These are phyloP conservation scores for Gopherus evgoodei DNA, from an alignment of 2,113 vertebrate genomes.

Conservation along the genomic window DNA sequence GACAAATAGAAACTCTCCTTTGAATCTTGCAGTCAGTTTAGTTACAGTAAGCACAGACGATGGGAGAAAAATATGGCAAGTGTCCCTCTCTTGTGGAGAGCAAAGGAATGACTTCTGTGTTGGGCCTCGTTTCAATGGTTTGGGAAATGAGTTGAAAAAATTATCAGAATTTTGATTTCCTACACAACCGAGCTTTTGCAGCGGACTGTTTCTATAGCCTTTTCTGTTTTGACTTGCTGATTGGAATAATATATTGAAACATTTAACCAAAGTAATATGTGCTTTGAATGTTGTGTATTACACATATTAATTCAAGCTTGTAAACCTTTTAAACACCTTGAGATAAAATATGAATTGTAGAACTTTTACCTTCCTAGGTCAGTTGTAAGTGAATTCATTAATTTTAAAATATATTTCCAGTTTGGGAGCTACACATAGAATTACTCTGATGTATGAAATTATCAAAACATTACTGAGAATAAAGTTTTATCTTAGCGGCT, in stretches of 20 bases:
- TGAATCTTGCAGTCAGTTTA: conserved; percentile 42
- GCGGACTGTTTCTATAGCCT: conserved; percentile 24
- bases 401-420: conserved; percentile 54
- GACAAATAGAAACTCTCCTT: conserved; percentile 50
- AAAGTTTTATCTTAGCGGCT: conserved; percentile 51
- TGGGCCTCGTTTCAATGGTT: conserved; percentile 18
- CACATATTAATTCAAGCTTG: conserved; percentile 65
- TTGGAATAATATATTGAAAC: conserved; percentile 53
- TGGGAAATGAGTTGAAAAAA: conserved; percentile 34
- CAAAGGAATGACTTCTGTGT: conserved; percentile 30
- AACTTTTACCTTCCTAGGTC: conserved; percentile 39
- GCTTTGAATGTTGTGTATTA: conserved; percentile 61
- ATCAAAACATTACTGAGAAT: conserved; percentile 57
- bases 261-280: conserved; percentile 24
- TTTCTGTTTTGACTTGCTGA: conserved; percentile 68
- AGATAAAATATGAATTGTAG: conserved; percentile 52
- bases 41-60: conserved; percentile 32
- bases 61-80: background rate
- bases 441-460: conserved; percentile 34
- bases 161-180: conserved; percentile 58
- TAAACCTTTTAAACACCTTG: conserved; percentile 55
- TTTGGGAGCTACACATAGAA: background rate
- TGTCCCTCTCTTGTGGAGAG: conserved; percentile 23
- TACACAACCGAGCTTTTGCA: conserved; percentile 57
- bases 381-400: conserved; percentile 50